Percentiles rank a stretch among this genome's conserved stretches.
Evolutionary conservation across 2,797 vertebrate genomes (phyloP).

Genomic region (Smutsia temminckii): DNA sequence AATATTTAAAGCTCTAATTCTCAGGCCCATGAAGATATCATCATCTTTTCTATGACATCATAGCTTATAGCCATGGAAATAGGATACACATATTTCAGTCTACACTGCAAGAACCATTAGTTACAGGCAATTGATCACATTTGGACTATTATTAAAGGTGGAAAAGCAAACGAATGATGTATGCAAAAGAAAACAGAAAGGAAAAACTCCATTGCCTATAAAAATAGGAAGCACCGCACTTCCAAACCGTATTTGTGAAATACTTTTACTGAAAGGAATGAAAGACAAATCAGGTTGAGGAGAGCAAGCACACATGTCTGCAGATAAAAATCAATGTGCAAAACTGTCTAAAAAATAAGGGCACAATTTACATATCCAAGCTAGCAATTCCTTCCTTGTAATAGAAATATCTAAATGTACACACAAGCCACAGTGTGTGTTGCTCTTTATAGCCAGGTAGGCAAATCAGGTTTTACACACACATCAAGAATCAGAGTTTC

Average conservation of each 20-base stretch:
- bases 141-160: background rate
- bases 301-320: background rate
- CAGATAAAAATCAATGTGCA: background rate
- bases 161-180: background rate
- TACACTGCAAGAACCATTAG: background rate
- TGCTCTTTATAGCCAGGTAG: background rate
- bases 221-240: background rate
- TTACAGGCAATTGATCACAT: background rate
- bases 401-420: background rate
- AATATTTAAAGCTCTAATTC: constrained; percentile 17
- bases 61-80: background rate
- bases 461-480: background rate
- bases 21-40: background rate
- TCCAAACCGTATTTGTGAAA: background rate
- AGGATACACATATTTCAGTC: background rate
- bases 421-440: background rate
- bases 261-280: background rate
- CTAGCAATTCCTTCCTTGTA: background rate
- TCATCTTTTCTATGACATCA: background rate
- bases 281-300: background rate
- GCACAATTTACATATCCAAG: background rate
- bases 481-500: background rate
- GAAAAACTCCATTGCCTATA: background rate
- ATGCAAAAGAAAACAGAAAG: background rate
- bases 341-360: background rate